These are phyloP conservation scores for Silurus glanis DNA, from an alignment of 2,113 vertebrate species.

Conservation along the genomic window DNA sequence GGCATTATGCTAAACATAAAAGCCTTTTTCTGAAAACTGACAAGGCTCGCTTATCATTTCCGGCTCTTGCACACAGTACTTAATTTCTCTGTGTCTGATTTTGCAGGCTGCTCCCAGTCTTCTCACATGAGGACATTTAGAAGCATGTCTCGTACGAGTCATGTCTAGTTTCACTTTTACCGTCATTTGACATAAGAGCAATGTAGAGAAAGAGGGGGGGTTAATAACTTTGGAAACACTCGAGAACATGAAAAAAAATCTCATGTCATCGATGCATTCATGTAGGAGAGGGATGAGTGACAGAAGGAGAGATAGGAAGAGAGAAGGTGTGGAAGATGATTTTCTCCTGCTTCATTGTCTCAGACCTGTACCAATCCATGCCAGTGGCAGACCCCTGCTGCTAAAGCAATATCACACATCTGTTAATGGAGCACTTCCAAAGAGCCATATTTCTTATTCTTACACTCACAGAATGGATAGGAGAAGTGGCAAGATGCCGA, in stretches of 20 bases:
- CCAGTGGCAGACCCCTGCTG: slow-evolving; percentile 10
- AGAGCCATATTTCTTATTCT: slow-evolving; percentile 6
- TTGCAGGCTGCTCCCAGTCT: slow-evolving; percentile 15
- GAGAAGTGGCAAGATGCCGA: neutral
- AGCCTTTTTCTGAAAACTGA: neutral
- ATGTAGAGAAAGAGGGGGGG: slow-evolving; percentile 62
- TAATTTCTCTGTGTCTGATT: slow-evolving; percentile 18
- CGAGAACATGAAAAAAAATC: slow-evolving; percentile 21
- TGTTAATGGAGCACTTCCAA: slow-evolving; percentile 23
- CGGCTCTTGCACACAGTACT: neutral
- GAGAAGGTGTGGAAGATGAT: neutral
- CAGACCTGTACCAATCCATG: neutral
- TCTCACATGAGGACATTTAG: slow-evolving; percentile 37
- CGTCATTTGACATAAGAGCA: slow-evolving; percentile 41
- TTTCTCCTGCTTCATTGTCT: slow-evolving; percentile 13
- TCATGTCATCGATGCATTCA: slow-evolving; percentile 31
- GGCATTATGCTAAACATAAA: neutral
- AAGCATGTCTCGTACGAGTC: slow-evolving; percentile 23
- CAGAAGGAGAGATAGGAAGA: neutral
- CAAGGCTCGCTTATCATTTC: neutral
- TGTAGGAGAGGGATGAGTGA: neutral
- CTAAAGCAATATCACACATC: slow-evolving; percentile 26
- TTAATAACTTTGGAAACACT: slow-evolving; percentile 41
- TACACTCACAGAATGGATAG: neutral
- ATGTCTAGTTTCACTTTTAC: slow-evolving; percentile 16